Percentiles rank a stretch among this genome's conserved stretches.
Conservation (phyloP, 2,797 vertebrate genomes). For the Macropus fuliginosus region DNA sequence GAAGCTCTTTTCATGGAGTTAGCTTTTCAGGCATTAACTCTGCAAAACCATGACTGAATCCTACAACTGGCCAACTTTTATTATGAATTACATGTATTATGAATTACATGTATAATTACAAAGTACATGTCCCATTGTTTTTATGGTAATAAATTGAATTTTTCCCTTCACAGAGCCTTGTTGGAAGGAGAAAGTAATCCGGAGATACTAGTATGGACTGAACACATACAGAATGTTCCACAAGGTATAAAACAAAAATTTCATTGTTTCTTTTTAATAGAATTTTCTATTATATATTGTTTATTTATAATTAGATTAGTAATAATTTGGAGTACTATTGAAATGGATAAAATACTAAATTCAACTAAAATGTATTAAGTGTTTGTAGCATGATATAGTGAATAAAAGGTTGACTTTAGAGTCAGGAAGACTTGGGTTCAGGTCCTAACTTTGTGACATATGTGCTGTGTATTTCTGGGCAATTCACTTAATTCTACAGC, state of each 20-base stretch:
- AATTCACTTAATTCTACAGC: not conserved
- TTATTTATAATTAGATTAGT: not conserved
- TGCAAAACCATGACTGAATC: not conserved
- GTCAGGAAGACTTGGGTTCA: not conserved
- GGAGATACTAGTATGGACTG: slow-evolving; percentile 85
- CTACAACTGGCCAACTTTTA: not conserved
- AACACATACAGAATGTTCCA: slow-evolving; percentile 84
- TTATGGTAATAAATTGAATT: slow-evolving; percentile 54
- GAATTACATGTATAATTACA: not conserved
- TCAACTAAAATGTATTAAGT: not conserved
- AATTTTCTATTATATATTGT: not conserved
- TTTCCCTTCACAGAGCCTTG: slow-evolving; percentile 88
- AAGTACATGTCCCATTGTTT: not conserved
- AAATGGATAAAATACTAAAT: not conserved
- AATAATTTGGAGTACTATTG: not conserved
- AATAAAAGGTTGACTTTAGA: not conserved
- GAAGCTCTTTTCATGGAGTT: too few species aligned
- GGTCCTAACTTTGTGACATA: not conserved
- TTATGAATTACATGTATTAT: not conserved
- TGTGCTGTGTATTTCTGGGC: not conserved
- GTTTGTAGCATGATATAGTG: not conserved
- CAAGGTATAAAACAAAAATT: slow-evolving; percentile 82
- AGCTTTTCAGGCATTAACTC: not conserved
- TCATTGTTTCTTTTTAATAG: not conserved
- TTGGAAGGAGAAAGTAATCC: slow-evolving; percentile 91